Evolutionary conservation across 2,888 invertebrate genomes (phyloP), one percentile per base, ranked within the genome.

Genomic region (Eucera pruinosa): DNA sequence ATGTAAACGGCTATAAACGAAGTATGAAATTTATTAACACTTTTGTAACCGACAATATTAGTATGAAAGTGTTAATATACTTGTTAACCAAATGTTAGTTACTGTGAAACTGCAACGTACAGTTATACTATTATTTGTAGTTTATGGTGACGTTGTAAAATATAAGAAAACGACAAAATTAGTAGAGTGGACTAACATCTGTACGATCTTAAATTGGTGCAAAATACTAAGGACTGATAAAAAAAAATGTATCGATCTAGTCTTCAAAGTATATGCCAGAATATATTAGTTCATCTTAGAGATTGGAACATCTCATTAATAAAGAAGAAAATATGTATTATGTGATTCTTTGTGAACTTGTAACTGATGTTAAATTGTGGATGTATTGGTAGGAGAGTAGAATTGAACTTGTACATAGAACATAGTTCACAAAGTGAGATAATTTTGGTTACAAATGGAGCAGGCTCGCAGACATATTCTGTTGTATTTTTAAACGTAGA

Each of bases 201-300:
- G 61, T 58, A 47, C 65, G 33, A 47, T 54, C 54, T 41, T 33
- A 25, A 69, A 68, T 74, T 67, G 55, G 61, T 76, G 73, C 72
- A 48, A 74, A 62, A 7, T 77, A 54, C 45, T 58, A 77, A 64
- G 43, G 48, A 69, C 77, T 77, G 74, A 77, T 43, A 33, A 71
- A 45, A 33, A 71, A 45, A 75, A 75, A 54, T 77, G 48, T 70
- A 72, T 58, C 41, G 52, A 67, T 81, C 80, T 81, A 81, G 81
- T 81, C 81, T 57, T 73, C 45, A 60, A 72, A 67, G 76, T 80
- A 70, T 78, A 78, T 75, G 58, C 71, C 64, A 74, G 62, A 73
- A 71, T 80, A 68, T 71, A 65, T 66, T 81, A 69, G 39, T 65
- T 48, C 36, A 58, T 62, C 47, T 47, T 45, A 18, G 58, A 41